Conservation (phyloP, 2,888 invertebrate genomes). For the Polyploca ridens region DNA sequence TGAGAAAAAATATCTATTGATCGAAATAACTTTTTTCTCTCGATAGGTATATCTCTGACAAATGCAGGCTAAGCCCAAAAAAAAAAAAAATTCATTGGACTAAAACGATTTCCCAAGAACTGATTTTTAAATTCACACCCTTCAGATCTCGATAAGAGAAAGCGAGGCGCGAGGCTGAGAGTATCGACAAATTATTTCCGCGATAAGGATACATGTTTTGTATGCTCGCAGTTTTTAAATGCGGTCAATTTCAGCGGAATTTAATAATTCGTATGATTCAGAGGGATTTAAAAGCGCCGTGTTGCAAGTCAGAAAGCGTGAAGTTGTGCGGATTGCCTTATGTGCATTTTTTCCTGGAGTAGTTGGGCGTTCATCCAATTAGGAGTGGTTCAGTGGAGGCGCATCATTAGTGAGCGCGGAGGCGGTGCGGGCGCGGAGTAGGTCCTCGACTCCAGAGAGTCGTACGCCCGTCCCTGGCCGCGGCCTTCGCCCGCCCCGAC, state of each 20-base stretch:
- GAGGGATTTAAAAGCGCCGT: constrained; percentile 32
- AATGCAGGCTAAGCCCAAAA: too few species aligned
- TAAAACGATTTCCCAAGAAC: constrained; percentile 53
- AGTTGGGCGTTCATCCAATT: constrained; percentile 75
- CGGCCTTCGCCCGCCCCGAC: constrained; percentile 76
- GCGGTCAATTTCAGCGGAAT: constrained; percentile 55
- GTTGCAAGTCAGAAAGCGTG: constrained; percentile 56
- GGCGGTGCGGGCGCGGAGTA: constrained; percentile 44
- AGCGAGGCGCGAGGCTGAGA: constrained; percentile 45
- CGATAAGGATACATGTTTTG: constrained; percentile 55
- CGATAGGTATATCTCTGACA: too few species aligned
- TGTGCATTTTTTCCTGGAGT: constrained; percentile 72
- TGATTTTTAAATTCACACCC: constrained; percentile 67
- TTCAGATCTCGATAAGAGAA: constrained; percentile 66
- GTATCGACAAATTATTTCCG: constrained; percentile 61
- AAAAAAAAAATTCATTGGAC: too few species aligned
- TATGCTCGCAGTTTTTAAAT: constrained; percentile 44
- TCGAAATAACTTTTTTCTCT: too few species aligned
- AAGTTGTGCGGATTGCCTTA: constrained; percentile 58
- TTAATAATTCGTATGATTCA: constrained; percentile 56
- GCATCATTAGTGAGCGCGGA: constrained; percentile 75
- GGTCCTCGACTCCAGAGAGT: constrained; percentile 46
- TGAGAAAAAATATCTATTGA: too few species aligned
- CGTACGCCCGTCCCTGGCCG: constrained; percentile 63
- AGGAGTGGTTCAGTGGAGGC: constrained; percentile 72